Evolutionary conservation across 1,140 invertebrate genomes (phyloP).

Genomic region (Solenopsis fugax): DNA sequence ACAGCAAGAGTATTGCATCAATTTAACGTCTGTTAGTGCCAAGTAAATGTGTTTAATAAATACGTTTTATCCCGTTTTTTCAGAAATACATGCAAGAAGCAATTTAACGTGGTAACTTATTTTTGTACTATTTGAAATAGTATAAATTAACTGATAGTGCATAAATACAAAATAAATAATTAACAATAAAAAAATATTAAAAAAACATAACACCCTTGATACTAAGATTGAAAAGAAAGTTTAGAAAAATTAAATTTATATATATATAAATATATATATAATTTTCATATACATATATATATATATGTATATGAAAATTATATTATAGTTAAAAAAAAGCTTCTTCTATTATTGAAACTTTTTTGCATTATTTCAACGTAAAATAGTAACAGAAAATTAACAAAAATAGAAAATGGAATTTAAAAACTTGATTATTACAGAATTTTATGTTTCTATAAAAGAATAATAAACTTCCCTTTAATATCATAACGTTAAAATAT

Average conservation of each 20-base stretch:
- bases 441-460: neutral
- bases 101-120: neutral
- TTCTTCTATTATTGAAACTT: neutral
- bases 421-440: conserved; percentile 1
- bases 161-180: neutral
- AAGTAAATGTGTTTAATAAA: conserved; percentile 1
- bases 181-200: neutral
- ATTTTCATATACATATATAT: neutral
- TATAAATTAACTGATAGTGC: neutral
- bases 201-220: neutral
- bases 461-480: neutral
- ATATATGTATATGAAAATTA: too few species aligned
- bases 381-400: neutral
- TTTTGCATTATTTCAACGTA: neutral
- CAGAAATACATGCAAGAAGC: neutral
- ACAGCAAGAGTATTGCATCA: neutral
- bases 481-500: conserved; percentile 1
- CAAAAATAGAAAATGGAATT: neutral
- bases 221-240: neutral
- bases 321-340: neutral
- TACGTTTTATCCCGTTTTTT: neutral
- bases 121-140: neutral
- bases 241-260: neutral
- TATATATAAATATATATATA: too few species aligned
- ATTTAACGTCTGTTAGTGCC: neutral